Base-by-base conservation (phyloP, 2,888 invertebrate species). In the Pocota personata region DNA sequence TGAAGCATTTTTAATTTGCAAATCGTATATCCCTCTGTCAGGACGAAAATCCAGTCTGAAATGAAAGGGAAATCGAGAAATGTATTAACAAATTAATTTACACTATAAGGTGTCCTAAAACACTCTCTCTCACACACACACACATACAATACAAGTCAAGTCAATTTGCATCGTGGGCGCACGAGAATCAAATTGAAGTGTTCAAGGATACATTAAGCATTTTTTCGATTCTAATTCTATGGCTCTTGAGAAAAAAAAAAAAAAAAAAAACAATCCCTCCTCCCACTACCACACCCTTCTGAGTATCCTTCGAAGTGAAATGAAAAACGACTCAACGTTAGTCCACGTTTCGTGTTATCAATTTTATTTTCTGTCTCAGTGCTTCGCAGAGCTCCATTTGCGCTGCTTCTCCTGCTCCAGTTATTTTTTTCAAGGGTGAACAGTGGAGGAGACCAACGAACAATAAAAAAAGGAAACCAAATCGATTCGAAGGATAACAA, bases 1-100 rank as follows among this genome's bases (percentile, higher is more conserved):
- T 64, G 97, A 96, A 58, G 98, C 97, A 91, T 97, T 97, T 88
- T 95, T 95, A 90, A 98, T 97, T 92, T 96, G 94, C 89, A 98
- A 94, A 93, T 98, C 98, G 94, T 98, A 98, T 78, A 95, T 94
- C 80, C 98, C 98, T 84, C 95, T 95, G 78, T 94, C 94, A 48
- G 97, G 97, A 88, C 95, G 95, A 92, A 95, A 96, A 90, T 96
- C 96, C 90, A 97, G 94, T 92, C 96, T 97, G 92, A 88, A 93
- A 62, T 35, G 12, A 57, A 48, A 82, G 37, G 55, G 32, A 19
- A 55, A 50, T 24, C 10, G 64, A 66, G 66, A 57, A 46, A 32
- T 67, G 19, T 55, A 60, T 46, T 50, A 57, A 66, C 83, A 77
- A 21, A 57, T 62, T 67, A 60, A 80, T 80, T 66, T 64, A 60